Evolutionary conservation across 2,888 invertebrate genomes (phyloP).

Genomic region (Dusona sp.): DNA sequence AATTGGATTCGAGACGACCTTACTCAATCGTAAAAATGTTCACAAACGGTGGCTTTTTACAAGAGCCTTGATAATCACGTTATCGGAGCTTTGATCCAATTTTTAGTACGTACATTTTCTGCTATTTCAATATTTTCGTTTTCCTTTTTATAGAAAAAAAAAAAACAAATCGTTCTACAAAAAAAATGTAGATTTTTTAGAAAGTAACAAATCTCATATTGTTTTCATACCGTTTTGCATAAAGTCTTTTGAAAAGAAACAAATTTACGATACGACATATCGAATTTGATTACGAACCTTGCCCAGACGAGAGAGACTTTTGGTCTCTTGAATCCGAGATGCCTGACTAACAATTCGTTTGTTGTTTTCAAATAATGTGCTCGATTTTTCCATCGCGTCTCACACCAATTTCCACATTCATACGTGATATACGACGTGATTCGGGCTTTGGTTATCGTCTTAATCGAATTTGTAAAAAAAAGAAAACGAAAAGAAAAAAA

Average conservation of each 20-base stretch:
- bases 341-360: conserved; percentile 1
- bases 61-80: conserved; percentile 21
- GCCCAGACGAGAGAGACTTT: conserved; percentile 17
- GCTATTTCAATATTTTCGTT: background rate
- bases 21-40: background rate
- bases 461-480: conserved; percentile 17
- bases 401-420: background rate
- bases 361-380: background rate
- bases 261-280: conserved; percentile 51
- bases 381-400: conserved; percentile 27
- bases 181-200: background rate
- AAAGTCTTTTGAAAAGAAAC: background rate
- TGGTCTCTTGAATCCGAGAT: conserved; percentile 24
- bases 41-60: conserved; percentile 19
- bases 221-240: background rate
- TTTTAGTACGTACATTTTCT: background rate
- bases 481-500: background rate
- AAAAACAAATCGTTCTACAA: conserved; percentile 6
- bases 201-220: background rate
- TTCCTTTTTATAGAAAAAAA: background rate
- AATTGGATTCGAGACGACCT: background rate
- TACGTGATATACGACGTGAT: background rate
- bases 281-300: conserved; percentile 8
- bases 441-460: conserved; percentile 16
- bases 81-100: conserved; percentile 19